Conservation (phyloP, 2,113 vertebrate species). For the Vimba vimba region DNA sequence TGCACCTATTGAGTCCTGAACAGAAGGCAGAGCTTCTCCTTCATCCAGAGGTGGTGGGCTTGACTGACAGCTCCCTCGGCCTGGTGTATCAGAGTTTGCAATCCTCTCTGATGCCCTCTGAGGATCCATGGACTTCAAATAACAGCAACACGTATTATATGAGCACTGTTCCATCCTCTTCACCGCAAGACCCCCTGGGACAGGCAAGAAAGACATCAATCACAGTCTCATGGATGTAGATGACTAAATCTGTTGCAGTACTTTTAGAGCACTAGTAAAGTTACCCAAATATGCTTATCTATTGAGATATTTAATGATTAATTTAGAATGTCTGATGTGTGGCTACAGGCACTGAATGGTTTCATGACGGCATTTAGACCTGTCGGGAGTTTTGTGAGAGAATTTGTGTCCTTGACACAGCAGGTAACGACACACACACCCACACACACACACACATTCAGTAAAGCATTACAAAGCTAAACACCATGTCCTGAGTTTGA, state of each 20-base stretch:
- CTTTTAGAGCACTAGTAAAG: too few species aligned
- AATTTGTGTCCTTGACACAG: constrained; percentile 71
- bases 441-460: background rate
- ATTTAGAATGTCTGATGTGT: background rate
- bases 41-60: constrained; percentile 59
- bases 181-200: constrained; percentile 48
- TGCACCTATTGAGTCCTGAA: constrained; percentile 70
- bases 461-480: background rate
- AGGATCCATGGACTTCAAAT: constrained; percentile 3
- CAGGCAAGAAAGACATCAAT: constrained; percentile 56
- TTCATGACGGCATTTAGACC: constrained; percentile 68
- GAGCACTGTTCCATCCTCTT: constrained; percentile 25
- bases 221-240: background rate
- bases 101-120: constrained; percentile 15
- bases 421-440: constrained; percentile 62
- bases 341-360: constrained; percentile 63
- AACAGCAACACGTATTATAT: constrained; percentile 1
- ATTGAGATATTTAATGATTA: background rate
- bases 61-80: constrained; percentile 66
- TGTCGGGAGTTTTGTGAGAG: constrained; percentile 65
- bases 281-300: background rate
- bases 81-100: constrained; percentile 72
- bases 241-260: background rate
- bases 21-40: constrained; percentile 76
- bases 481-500: too few species aligned